Percentiles rank a stretch among this genome's conserved stretches.
phyloP scores from a whole-genome alignment of 2,888 invertebrate genomes.

The Drosophila limbata region DNA sequence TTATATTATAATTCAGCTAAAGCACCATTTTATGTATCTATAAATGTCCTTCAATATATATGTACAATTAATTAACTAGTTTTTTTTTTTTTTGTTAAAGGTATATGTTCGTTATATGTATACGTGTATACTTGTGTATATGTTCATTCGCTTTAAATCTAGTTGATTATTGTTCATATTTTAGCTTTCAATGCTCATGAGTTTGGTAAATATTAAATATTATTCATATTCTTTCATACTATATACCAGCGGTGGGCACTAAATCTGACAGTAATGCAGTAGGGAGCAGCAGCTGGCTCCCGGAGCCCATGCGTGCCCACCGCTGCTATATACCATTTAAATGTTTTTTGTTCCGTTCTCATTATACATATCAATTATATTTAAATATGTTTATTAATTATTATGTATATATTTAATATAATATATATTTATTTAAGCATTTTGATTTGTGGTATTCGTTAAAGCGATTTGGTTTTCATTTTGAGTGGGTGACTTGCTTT shows the following conservation, averaged over 20 bases:
- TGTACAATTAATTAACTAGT: slow-evolving; percentile 65
- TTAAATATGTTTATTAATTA: slow-evolving; percentile 29
- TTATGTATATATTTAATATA: slow-evolving; percentile 30
- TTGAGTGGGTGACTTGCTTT: slow-evolving; percentile 59
- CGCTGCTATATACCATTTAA: too few relatives aligned
- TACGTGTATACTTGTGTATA: slow-evolving; percentile 55
- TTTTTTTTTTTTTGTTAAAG: slow-evolving; percentile 21
- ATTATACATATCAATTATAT: slow-evolving; percentile 20
- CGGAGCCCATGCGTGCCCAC: too few relatives aligned
- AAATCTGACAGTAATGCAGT: too few relatives aligned
- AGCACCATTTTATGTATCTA: slow-evolving; percentile 82
- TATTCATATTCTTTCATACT: neutral
- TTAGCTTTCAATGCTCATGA: slow-evolving; percentile 19
- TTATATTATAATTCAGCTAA: slow-evolving; percentile 83
- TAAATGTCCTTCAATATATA: slow-evolving; percentile 49
- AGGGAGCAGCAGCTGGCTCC: too few relatives aligned
- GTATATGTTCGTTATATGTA: slow-evolving; percentile 62
- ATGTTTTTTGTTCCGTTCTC: slow-evolving; percentile 28
- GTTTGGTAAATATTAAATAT: slow-evolving; percentile 46
- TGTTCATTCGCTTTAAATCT: slow-evolving; percentile 44
- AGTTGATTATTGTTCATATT: slow-evolving; percentile 38
- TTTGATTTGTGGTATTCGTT: slow-evolving; percentile 72
- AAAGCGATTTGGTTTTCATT: slow-evolving; percentile 70
- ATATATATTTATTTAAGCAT: slow-evolving; percentile 62
- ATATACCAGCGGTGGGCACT: too few relatives aligned